These are phyloP conservation scores for Carabus problematicus DNA, from an alignment of 2,888 invertebrate species.

Conservation along the genomic window DNA sequence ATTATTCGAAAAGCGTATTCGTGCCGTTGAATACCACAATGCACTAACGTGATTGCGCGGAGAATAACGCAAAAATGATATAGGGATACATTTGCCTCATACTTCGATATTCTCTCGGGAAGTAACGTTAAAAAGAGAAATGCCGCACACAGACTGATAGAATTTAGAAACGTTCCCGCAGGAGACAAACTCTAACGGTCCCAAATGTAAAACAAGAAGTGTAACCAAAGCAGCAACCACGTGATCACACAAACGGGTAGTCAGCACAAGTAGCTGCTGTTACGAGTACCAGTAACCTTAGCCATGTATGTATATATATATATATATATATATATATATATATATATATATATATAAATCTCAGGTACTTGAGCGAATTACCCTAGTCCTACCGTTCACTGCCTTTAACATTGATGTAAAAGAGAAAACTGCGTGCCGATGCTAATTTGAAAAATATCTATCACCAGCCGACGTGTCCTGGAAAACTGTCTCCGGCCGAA, in stretches of 20 bases:
- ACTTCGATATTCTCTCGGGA: conserved; percentile 29
- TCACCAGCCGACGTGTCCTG: not conserved
- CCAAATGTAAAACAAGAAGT: conserved; percentile 40
- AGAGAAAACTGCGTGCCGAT: conserved; percentile 9
- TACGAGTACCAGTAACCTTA: no score
- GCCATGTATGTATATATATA: no score
- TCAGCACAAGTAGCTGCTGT: no score
- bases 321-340: no score
- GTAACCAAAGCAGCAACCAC: conserved; percentile 22
- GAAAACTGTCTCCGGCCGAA: not conserved
- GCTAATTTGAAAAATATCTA: conserved; percentile 17
- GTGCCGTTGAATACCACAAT: conserved; percentile 35
- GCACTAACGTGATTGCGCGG: conserved; percentile 37
- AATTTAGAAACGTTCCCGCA: conserved; percentile 41
- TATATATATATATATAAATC: no score
- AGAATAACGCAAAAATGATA: conserved; percentile 40
- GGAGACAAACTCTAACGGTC: conserved; percentile 40
- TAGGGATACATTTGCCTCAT: conserved; percentile 36
- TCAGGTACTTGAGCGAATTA: no score
- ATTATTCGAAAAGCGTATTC: conserved; percentile 34
- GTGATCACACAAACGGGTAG: conserved; percentile 8
- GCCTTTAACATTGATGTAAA: no score
- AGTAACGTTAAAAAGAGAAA: conserved; percentile 38
- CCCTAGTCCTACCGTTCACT: no score
- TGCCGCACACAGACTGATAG: conserved; percentile 39